Base-by-base conservation (phyloP, 2,888 invertebrate species). In the Phalera bucephala region DNA sequence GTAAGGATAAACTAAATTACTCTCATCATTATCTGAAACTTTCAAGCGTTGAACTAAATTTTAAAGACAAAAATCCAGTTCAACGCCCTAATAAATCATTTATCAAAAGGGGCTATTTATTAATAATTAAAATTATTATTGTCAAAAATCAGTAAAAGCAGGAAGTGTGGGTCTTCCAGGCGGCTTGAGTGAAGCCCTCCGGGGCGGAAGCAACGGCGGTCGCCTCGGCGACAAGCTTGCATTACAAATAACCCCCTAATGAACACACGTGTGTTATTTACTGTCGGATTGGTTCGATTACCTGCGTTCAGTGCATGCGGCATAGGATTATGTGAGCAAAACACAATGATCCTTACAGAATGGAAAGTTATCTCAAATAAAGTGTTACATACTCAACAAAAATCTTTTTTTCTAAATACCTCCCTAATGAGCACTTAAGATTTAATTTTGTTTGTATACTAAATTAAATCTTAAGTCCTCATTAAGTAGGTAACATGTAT, bases 241-340 rank as follows among this genome's bases (percentile, higher is more conserved):
- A 80, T 84, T 86, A 87, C 84, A 84, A 88, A 88, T 83, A 75
- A 75, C 80, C 67, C 58, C 65, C 70, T 84, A 84, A 84, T 80
- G 81, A 77, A 81, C 76, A 64, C 85, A 83, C 82, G 82, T 79
- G 78, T 67, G 55, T 52, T 55, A 45, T 59, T 61, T 58, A 59
- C 57, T 58, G 45, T 50, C 46, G 53, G 54, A 59, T 56, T 67
- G 57, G 68, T 68, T 72, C 74, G 72, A 62, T 68, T 75, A 76
- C 76, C 73, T 75, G 61, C 46, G 38, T 40, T 36, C 33, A 43
- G 43, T 56, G 17, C 5, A 3, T 17, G 17, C 5, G n/a, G n/a
- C n/a, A n/a, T n/a, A n/a, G n/a, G n/a, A n/a, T n/a, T n/a, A n/a
- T n/a, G n/a, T n/a, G n/a, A n/a, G n/a, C n/a, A n/a, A n/a, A n/a